phyloP scores from a whole-genome alignment of 2,797 vertebrate species.

The Labeo calbasu region DNA sequence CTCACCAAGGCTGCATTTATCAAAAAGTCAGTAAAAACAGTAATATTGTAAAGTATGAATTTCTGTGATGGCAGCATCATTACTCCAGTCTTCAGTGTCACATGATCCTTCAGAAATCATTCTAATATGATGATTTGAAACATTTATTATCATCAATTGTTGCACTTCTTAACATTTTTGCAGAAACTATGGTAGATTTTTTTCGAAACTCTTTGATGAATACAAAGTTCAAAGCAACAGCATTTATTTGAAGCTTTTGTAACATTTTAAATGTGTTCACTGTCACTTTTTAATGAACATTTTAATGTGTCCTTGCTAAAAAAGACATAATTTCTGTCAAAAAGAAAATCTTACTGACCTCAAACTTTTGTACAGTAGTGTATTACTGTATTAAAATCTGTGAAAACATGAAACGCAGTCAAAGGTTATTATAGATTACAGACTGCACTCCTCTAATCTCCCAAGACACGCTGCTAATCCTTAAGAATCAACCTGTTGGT shows the following conservation, averaged over 20 bases:
- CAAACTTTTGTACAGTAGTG: background rate
- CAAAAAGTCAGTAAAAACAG: background rate
- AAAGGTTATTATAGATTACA: conserved; percentile 12
- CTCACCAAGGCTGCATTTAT: no score
- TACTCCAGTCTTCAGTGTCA: background rate
- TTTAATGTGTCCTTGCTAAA: background rate
- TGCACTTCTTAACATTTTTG: background rate
- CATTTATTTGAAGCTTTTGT: background rate
- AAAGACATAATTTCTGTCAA: background rate
- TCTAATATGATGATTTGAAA: background rate
- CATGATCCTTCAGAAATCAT: background rate
- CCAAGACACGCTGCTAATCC: conserved; percentile 52
- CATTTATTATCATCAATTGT: no score
- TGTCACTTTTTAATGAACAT: background rate
- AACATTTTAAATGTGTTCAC: background rate
- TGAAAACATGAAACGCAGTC: conserved; percentile 8
- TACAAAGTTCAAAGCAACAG: background rate
- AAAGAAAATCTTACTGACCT: background rate
- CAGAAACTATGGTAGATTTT: background rate
- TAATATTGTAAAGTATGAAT: no score
- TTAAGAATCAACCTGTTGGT: conserved; percentile 36
- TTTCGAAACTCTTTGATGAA: background rate
- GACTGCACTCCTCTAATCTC: conserved; percentile 47
- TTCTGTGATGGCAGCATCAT: background rate
- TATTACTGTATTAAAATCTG: background rate